A percentile compares a stretch with the other conserved stretches of the same genome.
Evolutionary conservation across 2,797 vertebrate species (phyloP).

Genomic region (Bradypus variegatus): DNA sequence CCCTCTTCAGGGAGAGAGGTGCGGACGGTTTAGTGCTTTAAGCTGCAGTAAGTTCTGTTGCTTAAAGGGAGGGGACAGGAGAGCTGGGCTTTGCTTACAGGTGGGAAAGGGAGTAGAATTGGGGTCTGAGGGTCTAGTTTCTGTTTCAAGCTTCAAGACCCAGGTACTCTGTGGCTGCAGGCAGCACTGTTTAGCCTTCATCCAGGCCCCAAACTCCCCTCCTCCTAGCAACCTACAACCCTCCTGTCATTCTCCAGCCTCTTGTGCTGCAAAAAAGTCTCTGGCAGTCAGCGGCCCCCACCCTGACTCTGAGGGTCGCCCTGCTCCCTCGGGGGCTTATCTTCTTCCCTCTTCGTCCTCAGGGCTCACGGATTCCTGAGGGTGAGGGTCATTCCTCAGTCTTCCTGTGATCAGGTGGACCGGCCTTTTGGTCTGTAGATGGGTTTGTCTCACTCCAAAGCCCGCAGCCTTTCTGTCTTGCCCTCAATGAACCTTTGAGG

Average conservation of each 20-base stretch:
- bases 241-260: too few species aligned
- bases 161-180: not conserved
- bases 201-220: not conserved
- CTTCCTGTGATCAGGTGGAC: not conserved
- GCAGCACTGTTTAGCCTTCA: too few species aligned
- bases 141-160: too few species aligned
- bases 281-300: too few species aligned
- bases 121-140: too few species aligned
- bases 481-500: not conserved
- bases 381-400: not conserved
- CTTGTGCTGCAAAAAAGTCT: not conserved
- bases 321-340: not conserved
- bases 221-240: not conserved
- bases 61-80: not conserved
- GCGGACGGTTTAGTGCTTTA: not conserved
- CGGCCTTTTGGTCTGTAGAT: not conserved
- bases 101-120: not conserved
- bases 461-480: too few species aligned
- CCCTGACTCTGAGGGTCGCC: not conserved
- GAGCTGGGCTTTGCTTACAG: not conserved
- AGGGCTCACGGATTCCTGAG: rapidly evolving
- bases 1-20: not conserved
- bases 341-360: not conserved
- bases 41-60: not conserved
- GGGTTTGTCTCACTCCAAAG: not conserved